Evolutionary conservation across 2,113 vertebrate genomes (phyloP), one percentile per base, ranked within the genome.

Genomic region (Nicator chloris): DNA sequence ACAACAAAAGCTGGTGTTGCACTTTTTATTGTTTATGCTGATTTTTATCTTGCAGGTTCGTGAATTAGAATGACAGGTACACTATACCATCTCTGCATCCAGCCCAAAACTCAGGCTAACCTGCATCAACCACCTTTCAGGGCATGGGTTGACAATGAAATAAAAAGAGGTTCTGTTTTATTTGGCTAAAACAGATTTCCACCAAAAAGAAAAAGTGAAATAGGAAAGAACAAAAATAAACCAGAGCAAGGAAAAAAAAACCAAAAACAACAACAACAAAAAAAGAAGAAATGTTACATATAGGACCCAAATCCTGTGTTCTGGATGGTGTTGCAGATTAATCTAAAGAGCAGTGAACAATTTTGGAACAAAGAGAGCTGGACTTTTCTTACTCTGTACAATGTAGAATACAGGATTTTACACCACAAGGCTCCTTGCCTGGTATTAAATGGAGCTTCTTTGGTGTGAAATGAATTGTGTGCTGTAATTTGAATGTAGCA

Each of bases 401-500:
- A 31, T 30, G 21, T 37, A 86, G 39, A 82, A 53, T 71, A 68
- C 9, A 53, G 31, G n/a, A 40, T 71, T 94, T 88, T 90, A 37
- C 17, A 54, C 17, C 15, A 49, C 39, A 60, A 70, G 71, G 13
- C 60, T 69, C 31, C 14, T 75, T 89, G 17, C 57, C n/a, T 92
- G 53, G 13, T 47, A 54, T 84, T 88, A 77, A 88, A 80, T 54
- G 12, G 39, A 86, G 31, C 70, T 90, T 84, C 45, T 88, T 88
- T 68, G 47, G 15, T 68, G 51, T 83, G 68, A 80, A 90, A 88
- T 76, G 68, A 91, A 73, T 77, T 72, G 26, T 81, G 26, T 61
- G 45, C 68, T 89, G 49, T 70, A 83, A 73, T 93, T 95, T 89
- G 76, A 91, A 83, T 85, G 63, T 83, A 85, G 56, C 47, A 82